Conservation (phyloP, 2,113 vertebrate genomes). For the Laticauda colubrina region DNA sequence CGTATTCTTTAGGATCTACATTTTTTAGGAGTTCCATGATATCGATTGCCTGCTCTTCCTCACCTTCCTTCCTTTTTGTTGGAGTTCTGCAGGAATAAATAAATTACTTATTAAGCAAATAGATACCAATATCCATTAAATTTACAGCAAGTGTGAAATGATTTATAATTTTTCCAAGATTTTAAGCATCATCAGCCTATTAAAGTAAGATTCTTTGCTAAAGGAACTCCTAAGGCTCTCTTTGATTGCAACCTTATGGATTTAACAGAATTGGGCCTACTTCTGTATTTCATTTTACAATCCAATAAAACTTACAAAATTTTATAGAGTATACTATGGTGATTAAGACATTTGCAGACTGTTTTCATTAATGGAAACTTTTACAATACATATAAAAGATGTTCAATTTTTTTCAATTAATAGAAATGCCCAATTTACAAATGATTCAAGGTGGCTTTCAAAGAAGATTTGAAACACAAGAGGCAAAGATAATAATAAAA, state of each 20-base stretch:
- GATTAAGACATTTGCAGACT: background rate
- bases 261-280: background rate
- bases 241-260: background rate
- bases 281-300: background rate
- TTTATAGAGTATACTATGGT: background rate
- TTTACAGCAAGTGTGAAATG: constrained; percentile 13
- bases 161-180: background rate
- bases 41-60: constrained; percentile 90
- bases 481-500: background rate
- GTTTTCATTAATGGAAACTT: background rate
- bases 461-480: background rate
- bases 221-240: background rate
- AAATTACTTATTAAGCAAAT: constrained; percentile 21
- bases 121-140: background rate
- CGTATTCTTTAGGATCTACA: constrained; percentile 98
- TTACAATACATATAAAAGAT: background rate
- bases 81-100: constrained; percentile 79
- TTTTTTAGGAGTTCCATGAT: constrained; percentile 97
- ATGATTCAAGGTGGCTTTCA: background rate
- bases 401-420: background rate
- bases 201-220: background rate
- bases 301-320: background rate
- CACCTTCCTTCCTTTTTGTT: constrained; percentile 85
- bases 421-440: background rate
- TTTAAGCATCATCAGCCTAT: background rate